Evolutionary conservation across 2,113 vertebrate species (phyloP).

Genomic region (Nipponia nippon): DNA sequence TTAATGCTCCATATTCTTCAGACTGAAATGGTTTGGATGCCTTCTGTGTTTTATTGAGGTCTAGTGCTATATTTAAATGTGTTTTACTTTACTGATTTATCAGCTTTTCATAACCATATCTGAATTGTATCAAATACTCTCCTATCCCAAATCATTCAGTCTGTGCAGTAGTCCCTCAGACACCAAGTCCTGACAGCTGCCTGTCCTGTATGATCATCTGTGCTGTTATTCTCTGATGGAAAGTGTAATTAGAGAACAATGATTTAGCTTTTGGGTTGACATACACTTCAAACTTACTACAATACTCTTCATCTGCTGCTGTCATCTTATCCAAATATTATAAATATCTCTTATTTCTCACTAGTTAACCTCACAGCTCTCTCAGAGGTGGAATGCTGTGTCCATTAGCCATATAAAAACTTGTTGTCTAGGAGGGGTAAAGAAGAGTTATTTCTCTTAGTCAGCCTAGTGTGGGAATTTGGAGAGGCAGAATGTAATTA

Average conservation of each 20-base stretch:
- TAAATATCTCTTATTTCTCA: not conserved
- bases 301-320: not conserved
- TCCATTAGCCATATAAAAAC: conserved; percentile 22
- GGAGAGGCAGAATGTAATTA: conserved; percentile 37
- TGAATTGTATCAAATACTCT: not conserved
- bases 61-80: not conserved
- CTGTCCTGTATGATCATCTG: not conserved
- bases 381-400: not conserved
- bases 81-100: not conserved
- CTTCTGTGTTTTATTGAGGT: not conserved
- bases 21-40: not conserved
- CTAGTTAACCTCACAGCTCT: not conserved
- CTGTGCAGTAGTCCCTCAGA: not conserved
- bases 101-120: not conserved
- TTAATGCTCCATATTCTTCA: not conserved
- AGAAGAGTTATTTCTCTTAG: conserved; percentile 3
- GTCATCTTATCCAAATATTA: not conserved
- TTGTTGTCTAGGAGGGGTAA: not conserved
- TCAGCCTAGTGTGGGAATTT: conserved; percentile 34
- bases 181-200: not conserved
- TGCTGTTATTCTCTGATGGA: not conserved
- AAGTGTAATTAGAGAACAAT: not conserved
- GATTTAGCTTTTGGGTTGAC: conserved; percentile 1
- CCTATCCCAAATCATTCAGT: not conserved
- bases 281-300: not conserved